Evolutionary conservation across 2,888 invertebrate genomes (phyloP).

Genomic region (Ypsolopha sequella): DNA sequence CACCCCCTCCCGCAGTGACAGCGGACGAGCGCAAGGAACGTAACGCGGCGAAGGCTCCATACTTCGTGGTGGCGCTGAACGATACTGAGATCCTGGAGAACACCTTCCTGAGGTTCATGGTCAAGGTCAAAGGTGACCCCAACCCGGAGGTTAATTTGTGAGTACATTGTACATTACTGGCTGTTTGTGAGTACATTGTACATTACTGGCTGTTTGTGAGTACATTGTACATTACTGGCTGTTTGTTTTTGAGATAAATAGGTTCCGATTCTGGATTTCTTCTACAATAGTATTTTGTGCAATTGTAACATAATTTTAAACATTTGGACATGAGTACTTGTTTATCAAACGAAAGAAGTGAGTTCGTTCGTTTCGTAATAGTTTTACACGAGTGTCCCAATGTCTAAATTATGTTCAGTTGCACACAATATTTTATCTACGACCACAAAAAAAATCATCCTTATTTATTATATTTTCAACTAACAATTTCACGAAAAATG

Average conservation of each 20-base stretch:
- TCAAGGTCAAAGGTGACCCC: constrained; percentile 89
- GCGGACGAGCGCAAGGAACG: constrained; percentile 78
- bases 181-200: background rate
- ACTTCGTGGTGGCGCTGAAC: constrained; percentile 86
- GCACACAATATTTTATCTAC: too few relatives aligned
- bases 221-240: background rate
- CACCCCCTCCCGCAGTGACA: constrained; percentile 65
- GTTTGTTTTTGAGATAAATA: background rate
- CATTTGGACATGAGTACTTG: too few relatives aligned
- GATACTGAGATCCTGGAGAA: constrained; percentile 90
- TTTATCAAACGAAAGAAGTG: too few relatives aligned
- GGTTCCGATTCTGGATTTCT: too few relatives aligned
- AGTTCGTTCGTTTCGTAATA: too few relatives aligned
- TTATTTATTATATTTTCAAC: too few relatives aligned
- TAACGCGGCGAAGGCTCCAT: constrained; percentile 80
- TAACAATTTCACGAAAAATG: too few relatives aligned
- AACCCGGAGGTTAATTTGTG: constrained; percentile 93
- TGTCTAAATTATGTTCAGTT: too few relatives aligned
- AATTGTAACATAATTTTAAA: too few relatives aligned
- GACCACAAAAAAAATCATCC: too few relatives aligned
- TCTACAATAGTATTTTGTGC: too few relatives aligned
- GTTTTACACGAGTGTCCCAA: too few relatives aligned
- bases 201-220: background rate
- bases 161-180: constrained; percentile 40
- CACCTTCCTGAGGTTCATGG: constrained; percentile 89